phyloP scores from a whole-genome alignment of 2,113 vertebrate species.

The Okapia johnstoni region DNA sequence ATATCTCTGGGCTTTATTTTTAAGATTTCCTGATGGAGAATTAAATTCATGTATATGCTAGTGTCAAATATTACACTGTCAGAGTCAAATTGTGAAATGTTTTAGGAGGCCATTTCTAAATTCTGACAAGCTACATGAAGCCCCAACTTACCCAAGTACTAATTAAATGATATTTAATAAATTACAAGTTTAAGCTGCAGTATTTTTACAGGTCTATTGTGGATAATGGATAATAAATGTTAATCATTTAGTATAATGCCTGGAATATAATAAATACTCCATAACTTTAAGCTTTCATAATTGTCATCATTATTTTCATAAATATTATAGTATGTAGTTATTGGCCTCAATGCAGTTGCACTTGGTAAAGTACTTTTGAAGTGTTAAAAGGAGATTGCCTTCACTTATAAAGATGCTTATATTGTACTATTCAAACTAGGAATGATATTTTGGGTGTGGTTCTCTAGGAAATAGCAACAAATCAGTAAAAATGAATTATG shows the following conservation, averaged over 20 bases:
- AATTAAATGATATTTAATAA: not conserved
- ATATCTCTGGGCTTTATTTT: not conserved
- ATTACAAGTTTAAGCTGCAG: not conserved
- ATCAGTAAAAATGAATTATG: not conserved
- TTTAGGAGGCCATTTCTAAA: not conserved
- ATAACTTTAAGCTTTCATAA: not conserved
- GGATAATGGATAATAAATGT: not conserved
- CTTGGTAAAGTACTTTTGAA: not conserved
- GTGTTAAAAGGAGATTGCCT: not conserved
- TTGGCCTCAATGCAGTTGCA: not conserved
- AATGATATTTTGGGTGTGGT: not conserved
- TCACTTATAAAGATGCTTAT: not conserved
- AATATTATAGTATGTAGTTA: not conserved
- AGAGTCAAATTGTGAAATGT: not conserved
- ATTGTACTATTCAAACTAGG: not conserved
- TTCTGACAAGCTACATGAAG: not conserved
- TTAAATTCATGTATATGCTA: not conserved
- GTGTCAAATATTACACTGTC: not conserved
- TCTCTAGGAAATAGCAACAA: not conserved
- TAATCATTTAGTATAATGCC: not conserved
- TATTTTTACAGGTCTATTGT: not conserved
- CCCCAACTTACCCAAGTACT: not conserved
- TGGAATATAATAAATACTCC: not conserved
- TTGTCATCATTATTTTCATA: constrained; percentile 1
- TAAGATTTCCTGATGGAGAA: not conserved